Evolutionary conservation across 1,140 invertebrate species (phyloP).

Genomic region (Dendrolimus kikuchii): DNA sequence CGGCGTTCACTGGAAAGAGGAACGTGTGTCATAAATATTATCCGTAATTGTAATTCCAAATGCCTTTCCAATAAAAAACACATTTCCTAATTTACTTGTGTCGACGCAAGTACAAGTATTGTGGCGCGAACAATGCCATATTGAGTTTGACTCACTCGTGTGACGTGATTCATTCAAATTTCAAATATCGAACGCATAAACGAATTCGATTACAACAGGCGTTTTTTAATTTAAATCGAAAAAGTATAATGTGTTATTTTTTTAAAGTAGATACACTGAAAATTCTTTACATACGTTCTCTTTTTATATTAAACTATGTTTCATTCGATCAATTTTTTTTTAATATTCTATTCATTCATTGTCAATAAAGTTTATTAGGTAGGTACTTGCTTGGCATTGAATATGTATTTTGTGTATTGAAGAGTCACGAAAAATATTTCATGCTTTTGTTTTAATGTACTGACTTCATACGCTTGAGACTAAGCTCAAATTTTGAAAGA

Average conservation of each 20-base stretch:
- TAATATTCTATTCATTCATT: too few relatives aligned
- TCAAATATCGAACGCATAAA: conserved; percentile 43
- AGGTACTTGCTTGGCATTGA: too few relatives aligned
- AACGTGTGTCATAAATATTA: conserved; percentile 52
- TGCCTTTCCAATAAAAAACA: conserved; percentile 65
- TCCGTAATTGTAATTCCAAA: conserved; percentile 54
- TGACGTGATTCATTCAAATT: conserved; percentile 63
- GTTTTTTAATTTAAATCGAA: neutral
- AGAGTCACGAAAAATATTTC: too few relatives aligned
- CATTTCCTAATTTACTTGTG: conserved; percentile 65
- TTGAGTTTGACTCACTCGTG: conserved; percentile 32
- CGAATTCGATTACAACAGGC: conserved; percentile 17
- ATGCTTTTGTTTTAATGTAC: too few relatives aligned
- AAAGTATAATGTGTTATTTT: neutral
- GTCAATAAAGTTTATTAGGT: too few relatives aligned
- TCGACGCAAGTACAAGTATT: conserved; percentile 39
- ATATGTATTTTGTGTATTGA: too few relatives aligned
- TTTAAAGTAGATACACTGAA: too few relatives aligned
- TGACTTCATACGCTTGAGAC: too few relatives aligned
- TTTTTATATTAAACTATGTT: too few relatives aligned
- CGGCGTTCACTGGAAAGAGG: conserved; percentile 51
- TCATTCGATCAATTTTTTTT: too few relatives aligned
- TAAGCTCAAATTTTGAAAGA: too few relatives aligned
- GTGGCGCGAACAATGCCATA: conserved; percentile 53
- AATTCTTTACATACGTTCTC: too few relatives aligned